These are phyloP conservation scores for Nomia melanderi DNA, from an alignment of 1,140 invertebrate species.

Conservation along the genomic window DNA sequence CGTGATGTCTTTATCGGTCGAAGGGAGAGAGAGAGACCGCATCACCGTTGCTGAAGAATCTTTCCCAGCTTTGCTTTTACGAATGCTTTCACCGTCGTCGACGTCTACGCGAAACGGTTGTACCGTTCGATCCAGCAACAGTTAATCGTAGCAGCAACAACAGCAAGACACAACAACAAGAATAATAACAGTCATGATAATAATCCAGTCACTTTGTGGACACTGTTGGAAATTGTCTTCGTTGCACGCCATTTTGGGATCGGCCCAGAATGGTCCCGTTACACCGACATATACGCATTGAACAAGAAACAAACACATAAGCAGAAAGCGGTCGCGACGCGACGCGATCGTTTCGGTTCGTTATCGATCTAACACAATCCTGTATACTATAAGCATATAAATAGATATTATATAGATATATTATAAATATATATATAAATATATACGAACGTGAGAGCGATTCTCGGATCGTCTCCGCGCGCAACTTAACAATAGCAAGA, in stretches of 20 bases:
- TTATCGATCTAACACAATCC: conserved; percentile 31
- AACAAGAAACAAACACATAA: conserved; percentile 1
- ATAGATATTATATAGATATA: conserved; percentile 6
- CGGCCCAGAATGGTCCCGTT: conserved; percentile 6
- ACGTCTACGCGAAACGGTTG: conserved; percentile 11
- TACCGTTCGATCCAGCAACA: background rate
- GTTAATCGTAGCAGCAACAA: background rate
- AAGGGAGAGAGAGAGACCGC: background rate
- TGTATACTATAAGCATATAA: conserved; percentile 8
- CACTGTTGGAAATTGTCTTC: conserved; percentile 19
- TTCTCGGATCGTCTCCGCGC: conserved; percentile 3
- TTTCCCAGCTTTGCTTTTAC: conserved; percentile 32
- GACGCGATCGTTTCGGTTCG: conserved; percentile 6
- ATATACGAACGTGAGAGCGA: background rate
- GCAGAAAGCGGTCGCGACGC: conserved; percentile 30
- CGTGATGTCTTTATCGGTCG: background rate
- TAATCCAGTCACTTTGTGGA: conserved; percentile 9
- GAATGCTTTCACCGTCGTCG: conserved; percentile 18
- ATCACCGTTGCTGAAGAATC: background rate
- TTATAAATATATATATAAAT: background rate
- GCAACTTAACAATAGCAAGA: conserved; percentile 26
- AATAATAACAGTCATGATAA: too few relatives aligned
- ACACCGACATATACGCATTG: conserved; percentile 4
- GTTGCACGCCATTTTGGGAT: background rate
- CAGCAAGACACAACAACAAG: background rate